Percentiles rank a stretch among this genome's conserved stretches.
Evolutionary conservation across 2,888 invertebrate species (phyloP).

Genomic region (Tenthredo notha): DNA sequence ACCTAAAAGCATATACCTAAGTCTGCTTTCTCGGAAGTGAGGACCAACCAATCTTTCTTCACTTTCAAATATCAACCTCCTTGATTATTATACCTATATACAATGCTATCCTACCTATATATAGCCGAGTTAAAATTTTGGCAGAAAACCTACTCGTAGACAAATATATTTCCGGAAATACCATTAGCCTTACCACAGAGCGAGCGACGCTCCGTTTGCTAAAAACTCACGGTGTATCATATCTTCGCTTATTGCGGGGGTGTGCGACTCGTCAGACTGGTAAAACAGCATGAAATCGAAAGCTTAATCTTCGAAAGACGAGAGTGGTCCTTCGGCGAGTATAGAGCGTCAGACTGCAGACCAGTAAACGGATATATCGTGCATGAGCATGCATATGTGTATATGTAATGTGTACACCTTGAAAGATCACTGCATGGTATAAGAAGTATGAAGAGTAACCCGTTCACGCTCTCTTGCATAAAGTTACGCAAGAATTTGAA

Average conservation of each 20-base stretch:
- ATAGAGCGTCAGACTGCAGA: background rate
- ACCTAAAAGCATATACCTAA: background rate
- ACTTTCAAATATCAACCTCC: slow-evolving; percentile 6
- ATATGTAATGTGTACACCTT: background rate
- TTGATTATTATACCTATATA: background rate
- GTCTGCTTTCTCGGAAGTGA: slow-evolving; percentile 7
- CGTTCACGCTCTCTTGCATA: slow-evolving; percentile 41
- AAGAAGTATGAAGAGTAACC: slow-evolving; percentile 21
- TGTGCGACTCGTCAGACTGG: background rate
- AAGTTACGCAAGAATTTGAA: slow-evolving; percentile 23
- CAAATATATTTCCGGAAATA: background rate
- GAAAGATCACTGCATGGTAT: background rate
- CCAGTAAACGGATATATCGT: background rate
- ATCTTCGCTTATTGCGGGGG: background rate
- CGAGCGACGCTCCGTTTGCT: background rate
- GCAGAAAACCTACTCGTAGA: background rate
- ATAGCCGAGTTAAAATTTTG: background rate
- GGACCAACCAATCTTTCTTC: background rate
- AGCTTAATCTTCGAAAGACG: background rate
- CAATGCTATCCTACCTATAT: background rate
- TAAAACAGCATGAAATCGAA: background rate
- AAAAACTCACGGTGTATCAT: background rate
- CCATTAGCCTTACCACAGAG: background rate
- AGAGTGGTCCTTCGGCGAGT: background rate
- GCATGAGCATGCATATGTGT: background rate